Base-by-base conservation (phyloP, 2,113 vertebrate genomes). In the Seriola aureovittata region DNA sequence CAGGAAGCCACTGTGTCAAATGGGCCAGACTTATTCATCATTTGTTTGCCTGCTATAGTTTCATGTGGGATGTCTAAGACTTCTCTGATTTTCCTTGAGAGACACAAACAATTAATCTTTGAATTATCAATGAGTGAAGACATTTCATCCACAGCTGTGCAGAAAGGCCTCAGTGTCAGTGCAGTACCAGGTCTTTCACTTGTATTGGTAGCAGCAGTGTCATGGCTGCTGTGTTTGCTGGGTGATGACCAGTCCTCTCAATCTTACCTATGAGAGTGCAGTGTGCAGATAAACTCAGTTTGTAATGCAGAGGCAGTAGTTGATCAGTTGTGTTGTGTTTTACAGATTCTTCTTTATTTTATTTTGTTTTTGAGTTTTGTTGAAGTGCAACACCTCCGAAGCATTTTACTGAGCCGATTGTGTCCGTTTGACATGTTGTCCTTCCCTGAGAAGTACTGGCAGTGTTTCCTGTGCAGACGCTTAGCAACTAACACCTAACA, bases 41-140 rank as follows among this genome's bases (percentile, higher is more conserved):
- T 19, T 14, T 96, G n/a, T 96, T 95, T 65, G 95, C 95, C 94
- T 32, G 95, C 93, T 0, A 7, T 91, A 19, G 19, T 52, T 52
- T 21, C 48, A 52, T 21, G 19, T 19, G 17, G 48, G 48, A 21
- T 17, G 17, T 16, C 44, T 17, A 50, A 21, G 17, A 19, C 19
- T 0, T 52, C 90, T 0, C 93, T 93, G 0, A 84, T 94, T 0
- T 50, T 94, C 96, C 48, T 88, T 96, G 92, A 93, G 90, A 80
- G 95, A 96, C 80, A 96, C 79, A 95, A 94, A 95, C 0, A 87
- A 84, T 4, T 86, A 68, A 59, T 65, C 9, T 70, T 13, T 57
- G 42, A 48, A 25, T 25, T 40, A 78, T 40, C 6, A 29, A 29
- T 29, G 2, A 42, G 34, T 14, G 2, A 55, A 64, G 5, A 57